Conservation (phyloP, 2,888 invertebrate species). For the Tiliacea aurago region DNA sequence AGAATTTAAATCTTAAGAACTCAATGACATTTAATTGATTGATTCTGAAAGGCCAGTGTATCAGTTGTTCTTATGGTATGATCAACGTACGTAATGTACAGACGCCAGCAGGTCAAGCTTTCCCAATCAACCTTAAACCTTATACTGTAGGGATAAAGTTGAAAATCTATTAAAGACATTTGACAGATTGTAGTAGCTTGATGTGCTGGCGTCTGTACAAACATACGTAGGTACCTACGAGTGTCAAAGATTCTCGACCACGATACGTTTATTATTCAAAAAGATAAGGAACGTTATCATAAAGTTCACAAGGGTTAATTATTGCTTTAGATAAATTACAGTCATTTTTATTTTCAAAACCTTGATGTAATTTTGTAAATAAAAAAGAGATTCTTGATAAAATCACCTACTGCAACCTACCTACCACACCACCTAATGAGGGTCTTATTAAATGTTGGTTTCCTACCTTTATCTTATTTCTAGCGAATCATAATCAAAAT, state of each 20-base stretch:
- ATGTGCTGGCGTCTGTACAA: neutral
- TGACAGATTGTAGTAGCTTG: too few relatives aligned
- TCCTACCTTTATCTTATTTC: neutral
- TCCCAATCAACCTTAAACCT: too few relatives aligned
- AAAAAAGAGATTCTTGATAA: neutral
- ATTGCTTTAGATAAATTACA: conserved; percentile 26
- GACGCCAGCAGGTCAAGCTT: too few relatives aligned
- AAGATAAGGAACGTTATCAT: conserved; percentile 43
- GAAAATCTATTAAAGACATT: too few relatives aligned
- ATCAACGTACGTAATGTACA: neutral
- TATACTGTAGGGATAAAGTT: too few relatives aligned
- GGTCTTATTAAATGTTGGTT: neutral
- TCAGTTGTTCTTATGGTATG: neutral
- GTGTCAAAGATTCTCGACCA: conserved; percentile 21
- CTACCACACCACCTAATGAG: too few relatives aligned
- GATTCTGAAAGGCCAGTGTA: conserved; percentile 4
- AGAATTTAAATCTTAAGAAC: neutral
- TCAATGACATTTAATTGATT: conserved; percentile 14
- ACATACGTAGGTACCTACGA: neutral
- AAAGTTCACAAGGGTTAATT: conserved; percentile 55
- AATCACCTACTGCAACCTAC: neutral
- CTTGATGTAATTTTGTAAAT: neutral
- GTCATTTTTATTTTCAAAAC: conserved; percentile 17
- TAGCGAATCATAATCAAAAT: too few relatives aligned
- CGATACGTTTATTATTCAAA: conserved; percentile 34